Conservation (phyloP, 2,797 vertebrate species). For the Silurus aristotelis region DNA sequence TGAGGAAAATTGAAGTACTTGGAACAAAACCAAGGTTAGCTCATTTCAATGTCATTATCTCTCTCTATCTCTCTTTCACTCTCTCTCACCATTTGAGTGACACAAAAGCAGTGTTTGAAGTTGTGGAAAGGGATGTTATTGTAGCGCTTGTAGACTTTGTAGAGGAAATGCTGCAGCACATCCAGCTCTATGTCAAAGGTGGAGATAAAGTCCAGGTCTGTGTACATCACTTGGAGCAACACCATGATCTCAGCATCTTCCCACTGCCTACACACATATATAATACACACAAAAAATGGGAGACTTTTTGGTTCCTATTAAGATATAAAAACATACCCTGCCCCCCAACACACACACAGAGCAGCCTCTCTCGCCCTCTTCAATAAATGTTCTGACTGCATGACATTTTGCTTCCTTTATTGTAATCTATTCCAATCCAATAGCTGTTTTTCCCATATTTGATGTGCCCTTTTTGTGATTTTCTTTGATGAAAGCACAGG, state of each 20-base stretch:
- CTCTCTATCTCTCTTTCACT: conserved; percentile 58
- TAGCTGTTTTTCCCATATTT: conserved; percentile 10
- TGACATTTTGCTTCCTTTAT: neutral
- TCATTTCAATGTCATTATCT: conserved; percentile 61
- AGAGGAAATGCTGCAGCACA: conserved; percentile 77
- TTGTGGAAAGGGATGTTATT: conserved; percentile 85
- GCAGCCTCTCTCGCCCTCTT: neutral
- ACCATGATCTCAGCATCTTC: conserved; percentile 83
- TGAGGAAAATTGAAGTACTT: conserved; percentile 31
- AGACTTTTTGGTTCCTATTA: neutral
- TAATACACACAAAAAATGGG: neutral
- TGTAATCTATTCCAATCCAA: neutral
- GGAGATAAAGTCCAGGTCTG: conserved; percentile 75
- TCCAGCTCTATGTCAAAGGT: conserved; percentile 77
- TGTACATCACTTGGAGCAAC: conserved; percentile 81
- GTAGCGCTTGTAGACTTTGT: conserved; percentile 76
- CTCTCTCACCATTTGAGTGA: conserved; percentile 80
- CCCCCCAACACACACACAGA: neutral
- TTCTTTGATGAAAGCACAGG: conserved; percentile 18
- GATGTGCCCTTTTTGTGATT: neutral
- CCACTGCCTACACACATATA: conserved; percentile 74
- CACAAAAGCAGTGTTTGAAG: conserved; percentile 83
- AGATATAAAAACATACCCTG: neutral
- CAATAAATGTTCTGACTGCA: neutral
- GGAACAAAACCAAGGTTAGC: conserved; percentile 10